These are phyloP conservation scores for Linurgus olivaceus DNA, from an alignment of 2,797 vertebrate genomes.

Conservation along the genomic window DNA sequence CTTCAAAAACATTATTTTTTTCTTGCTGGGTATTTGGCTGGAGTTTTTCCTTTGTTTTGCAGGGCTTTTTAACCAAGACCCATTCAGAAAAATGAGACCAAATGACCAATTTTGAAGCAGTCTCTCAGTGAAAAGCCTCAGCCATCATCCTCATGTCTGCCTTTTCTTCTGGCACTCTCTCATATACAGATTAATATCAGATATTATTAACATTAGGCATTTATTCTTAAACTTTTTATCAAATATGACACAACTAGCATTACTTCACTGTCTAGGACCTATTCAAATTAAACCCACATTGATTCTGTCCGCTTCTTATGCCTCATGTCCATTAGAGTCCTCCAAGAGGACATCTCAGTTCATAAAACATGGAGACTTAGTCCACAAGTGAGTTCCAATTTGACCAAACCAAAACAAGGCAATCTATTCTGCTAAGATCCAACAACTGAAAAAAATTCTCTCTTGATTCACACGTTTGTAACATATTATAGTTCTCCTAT, in stretches of 20 bases:
- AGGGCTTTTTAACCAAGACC: background rate
- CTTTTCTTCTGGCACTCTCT: background rate
- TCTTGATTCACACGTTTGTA: background rate
- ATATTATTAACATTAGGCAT: background rate
- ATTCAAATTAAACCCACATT: background rate
- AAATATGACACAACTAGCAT: background rate
- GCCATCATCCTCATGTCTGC: background rate
- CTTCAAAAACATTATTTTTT: background rate
- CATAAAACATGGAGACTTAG: background rate
- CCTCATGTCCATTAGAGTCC: background rate
- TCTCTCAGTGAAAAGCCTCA: background rate
- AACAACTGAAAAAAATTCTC: background rate
- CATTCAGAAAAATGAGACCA: background rate
- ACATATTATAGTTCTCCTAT: background rate
- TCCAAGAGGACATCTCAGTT: background rate
- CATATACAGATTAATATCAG: background rate
- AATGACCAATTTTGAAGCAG: background rate
- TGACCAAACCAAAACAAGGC: background rate
- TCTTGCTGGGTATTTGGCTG: background rate
- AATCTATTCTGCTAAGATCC: background rate
- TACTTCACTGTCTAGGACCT: background rate
- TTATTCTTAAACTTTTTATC: background rate
- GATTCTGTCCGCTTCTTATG: background rate
- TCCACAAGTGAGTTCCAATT: background rate
- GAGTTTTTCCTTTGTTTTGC: background rate